Percentiles rank a stretch among this genome's conserved stretches.
phyloP scores from a whole-genome alignment of 2,888 invertebrate genomes.

The Clitarchus hookeri region DNA sequence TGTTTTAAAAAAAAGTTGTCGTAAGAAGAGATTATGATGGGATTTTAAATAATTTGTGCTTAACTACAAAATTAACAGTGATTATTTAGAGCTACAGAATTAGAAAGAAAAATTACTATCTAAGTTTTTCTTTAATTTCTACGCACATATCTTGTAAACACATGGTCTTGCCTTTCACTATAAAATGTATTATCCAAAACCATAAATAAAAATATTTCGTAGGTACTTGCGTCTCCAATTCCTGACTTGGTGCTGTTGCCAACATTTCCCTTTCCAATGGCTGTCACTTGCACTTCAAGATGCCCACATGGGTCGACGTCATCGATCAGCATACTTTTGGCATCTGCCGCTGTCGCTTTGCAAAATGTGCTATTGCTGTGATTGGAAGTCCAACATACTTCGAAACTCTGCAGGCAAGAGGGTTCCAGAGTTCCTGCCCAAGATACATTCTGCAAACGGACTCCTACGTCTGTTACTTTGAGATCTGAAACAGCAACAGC shows the following conservation, averaged over 20 bases:
- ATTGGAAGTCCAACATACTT: not conserved
- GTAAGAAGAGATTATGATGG: no score
- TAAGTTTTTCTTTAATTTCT: no score
- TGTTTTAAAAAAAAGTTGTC: no score
- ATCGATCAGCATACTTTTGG: not conserved
- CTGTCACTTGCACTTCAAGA: not conserved
- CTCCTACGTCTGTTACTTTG: not conserved
- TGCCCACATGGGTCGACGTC: not conserved
- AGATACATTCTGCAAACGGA: not conserved
- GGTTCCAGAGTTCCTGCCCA: not conserved
- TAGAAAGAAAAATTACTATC: no score
- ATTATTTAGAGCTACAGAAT: no score
- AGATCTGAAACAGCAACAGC: not conserved
- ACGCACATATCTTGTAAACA: no score
- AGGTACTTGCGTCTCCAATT: no score
- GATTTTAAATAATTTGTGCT: no score
- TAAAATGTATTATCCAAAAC: no score
- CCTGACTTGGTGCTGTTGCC: not conserved
- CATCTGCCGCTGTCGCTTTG: not conserved
- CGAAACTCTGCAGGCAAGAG: not conserved
- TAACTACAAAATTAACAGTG: no score
- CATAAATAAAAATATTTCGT: no score
- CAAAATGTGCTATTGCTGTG: not conserved
- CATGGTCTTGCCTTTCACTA: no score
- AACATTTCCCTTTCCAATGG: not conserved